Evolutionary conservation across 2,113 vertebrate species (phyloP), one percentile per base, ranked within the genome.

Genomic region (Pseudopipra pipra): DNA sequence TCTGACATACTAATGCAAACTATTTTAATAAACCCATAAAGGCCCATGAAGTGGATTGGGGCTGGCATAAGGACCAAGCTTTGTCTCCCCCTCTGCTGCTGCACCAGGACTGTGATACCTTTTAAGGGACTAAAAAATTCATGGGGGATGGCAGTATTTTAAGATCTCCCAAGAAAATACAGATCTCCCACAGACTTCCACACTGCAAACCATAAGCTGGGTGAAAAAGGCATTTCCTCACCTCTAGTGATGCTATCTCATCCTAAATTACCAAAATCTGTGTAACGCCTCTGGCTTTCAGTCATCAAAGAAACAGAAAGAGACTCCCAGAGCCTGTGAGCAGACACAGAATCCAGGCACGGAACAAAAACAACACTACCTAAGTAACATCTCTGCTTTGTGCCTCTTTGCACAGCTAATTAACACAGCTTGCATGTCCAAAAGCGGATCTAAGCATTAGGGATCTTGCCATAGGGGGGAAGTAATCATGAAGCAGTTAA

Each of bases 401-500:
- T 71, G 87, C 65, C 68, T 86, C 67, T 93, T 83, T 77, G 59
- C 35, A 85, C 39, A 79, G 41, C 20, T 27, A 91, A 95, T 85
- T 95, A 96, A 91, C 67, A 73, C 23, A 87, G 52, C 30, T 51
- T 8, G 1, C 31, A 54, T 0, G 1, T 55, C 46, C n/a, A 62
- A 89, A 82, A 97, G 25, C 0, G 0, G 7, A 31, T 68, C 84
- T 87, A 93, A 94, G 33, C 85, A 83, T 47, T 72, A 92, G 68
- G 73, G 79, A 94, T 52, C 63, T 49, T 78, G 79, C 75, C 28
- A 9, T 31, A 78, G 56, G 47, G 71, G 43, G 52, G 85, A 88
- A 87, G 35, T 47, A 88, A 93, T 96, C 61, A 68, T 54, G 83
- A 90, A 94, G 85, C 31, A 59, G 79, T 94, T 95, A 94, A 96